Evolutionary conservation across 1,140 invertebrate species (phyloP).

Genomic region (Plectrocnemia conspersa): DNA sequence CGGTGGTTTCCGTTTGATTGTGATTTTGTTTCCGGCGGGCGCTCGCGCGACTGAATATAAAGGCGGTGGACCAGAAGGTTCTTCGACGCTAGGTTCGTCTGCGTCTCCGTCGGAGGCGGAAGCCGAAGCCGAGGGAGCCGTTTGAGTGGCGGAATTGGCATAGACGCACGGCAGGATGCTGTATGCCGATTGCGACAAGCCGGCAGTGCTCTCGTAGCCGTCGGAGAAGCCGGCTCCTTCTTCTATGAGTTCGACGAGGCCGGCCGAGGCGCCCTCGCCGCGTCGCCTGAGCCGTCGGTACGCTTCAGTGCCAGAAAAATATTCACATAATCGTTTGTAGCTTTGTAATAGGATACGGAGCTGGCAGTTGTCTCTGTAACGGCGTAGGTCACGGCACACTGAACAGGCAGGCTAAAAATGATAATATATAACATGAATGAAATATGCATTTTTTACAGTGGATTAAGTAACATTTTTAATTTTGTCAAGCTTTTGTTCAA

Average conservation of each 20-base stretch:
- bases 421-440: neutral
- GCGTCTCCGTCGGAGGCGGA: neutral
- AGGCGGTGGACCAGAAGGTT: constrained; percentile 61
- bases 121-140: constrained; percentile 36
- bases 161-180: constrained; percentile 70
- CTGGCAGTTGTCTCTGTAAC: constrained; percentile 72
- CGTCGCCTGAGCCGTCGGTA: constrained; percentile 59
- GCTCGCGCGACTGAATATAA: constrained; percentile 76
- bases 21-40: constrained; percentile 74
- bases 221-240: constrained; percentile 76
- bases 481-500: no score
- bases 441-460: no score
- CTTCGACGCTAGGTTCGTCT: constrained; percentile 45
- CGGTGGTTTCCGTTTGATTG: constrained; percentile 71
- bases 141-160: constrained; percentile 39
- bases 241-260: constrained; percentile 67
- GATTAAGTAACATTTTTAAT: no score
- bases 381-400: constrained; percentile 86
- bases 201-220: constrained; percentile 72
- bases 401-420: constrained; percentile 57
- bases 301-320: constrained; percentile 66
- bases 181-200: constrained; percentile 63
- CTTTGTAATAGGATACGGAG: constrained; percentile 76
- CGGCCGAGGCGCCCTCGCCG: constrained; percentile 49
- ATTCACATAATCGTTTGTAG: constrained; percentile 84